Evolutionary conservation across 2,113 vertebrate species (phyloP), one percentile per base, ranked within the genome.

Genomic region (Ifrita kowaldi): DNA sequence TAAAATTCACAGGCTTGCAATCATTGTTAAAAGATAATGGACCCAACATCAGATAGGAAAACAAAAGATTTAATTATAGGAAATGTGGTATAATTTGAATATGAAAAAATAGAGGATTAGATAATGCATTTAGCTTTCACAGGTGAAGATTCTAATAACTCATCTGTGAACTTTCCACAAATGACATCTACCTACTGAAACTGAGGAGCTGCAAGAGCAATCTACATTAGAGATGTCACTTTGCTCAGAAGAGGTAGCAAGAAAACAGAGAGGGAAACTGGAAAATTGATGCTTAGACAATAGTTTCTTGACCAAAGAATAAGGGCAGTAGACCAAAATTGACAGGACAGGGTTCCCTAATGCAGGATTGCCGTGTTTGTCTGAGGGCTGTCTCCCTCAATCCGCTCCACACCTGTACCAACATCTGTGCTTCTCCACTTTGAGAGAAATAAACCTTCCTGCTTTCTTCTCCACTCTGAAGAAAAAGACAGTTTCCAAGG

Each of bases 31-130:
- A 93, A 94, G 96, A 94, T 89, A 95, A 97, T 94, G 78, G 84
- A 67, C 82, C 49, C 59, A 93, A 83, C 65, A 93, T 71, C 90
- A 93, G 69, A 83, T 76, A 94, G 49, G 77, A 92, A 97, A 90
- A 96, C 89, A 97, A 97, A 94, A 95, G 84, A 91, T 87, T 94
- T 97, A 94, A 97, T 97, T 97, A 97, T 67, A 70, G 71, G 59
- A 96, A 65, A 92, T 56, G 47, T 87, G 11, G 60, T 57, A 83
- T 84, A 84, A 76, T 93, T 90, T 77, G 79, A 96, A 85, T 87
- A 83, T 49, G 87, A 85, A 93, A 88, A 59, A 95, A 88, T 80
- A 59, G 80, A 60, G 55, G 44, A 92, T 56, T 33, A 95, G 89
- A 96, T 95, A 95, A 94, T 42, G 65, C 56, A 23, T 55, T 85